Percentiles rank a stretch among this genome's conserved stretches.
These are phyloP conservation scores for Myodes glareolus DNA, from an alignment of 2,113 vertebrate genomes.

Conservation along the genomic window DNA sequence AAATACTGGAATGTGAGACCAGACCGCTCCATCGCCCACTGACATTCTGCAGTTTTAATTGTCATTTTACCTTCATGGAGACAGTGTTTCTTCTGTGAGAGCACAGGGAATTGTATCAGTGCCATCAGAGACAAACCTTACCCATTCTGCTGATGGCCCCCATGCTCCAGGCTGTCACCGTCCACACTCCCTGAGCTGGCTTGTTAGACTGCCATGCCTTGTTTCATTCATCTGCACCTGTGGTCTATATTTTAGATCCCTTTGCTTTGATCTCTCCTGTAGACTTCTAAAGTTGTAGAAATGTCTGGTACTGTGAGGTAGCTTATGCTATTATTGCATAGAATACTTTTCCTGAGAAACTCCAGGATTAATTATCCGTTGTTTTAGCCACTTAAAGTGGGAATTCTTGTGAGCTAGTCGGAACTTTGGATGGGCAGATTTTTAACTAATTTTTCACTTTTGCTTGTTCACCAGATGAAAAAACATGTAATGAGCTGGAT, in stretches of 20 bases:
- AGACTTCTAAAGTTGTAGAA: neutral
- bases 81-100: neutral
- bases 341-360: slow-evolving; percentile 17
- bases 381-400: slow-evolving; percentile 36
- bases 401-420: slow-evolving; percentile 11
- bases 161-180: neutral
- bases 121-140: neutral
- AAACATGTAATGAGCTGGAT: slow-evolving; percentile 92
- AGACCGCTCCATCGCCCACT: neutral
- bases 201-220: rapidly evolving
- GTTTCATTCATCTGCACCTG: neutral
- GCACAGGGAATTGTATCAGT: neutral
- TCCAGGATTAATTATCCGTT: slow-evolving; percentile 14
- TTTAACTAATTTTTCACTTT: slow-evolving; percentile 42
- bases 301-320: neutral
- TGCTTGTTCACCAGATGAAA: slow-evolving; percentile 88
- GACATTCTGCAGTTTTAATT: neutral
- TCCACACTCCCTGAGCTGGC: neutral
- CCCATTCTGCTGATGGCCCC: neutral
- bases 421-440: neutral
- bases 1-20: neutral
- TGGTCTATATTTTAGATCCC: neutral
- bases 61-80: neutral
- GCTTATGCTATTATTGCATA: neutral
- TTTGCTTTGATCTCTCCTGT: neutral